Evolutionary conservation across 2,888 invertebrate species (phyloP).

Genomic region (Tachina lurida): DNA sequence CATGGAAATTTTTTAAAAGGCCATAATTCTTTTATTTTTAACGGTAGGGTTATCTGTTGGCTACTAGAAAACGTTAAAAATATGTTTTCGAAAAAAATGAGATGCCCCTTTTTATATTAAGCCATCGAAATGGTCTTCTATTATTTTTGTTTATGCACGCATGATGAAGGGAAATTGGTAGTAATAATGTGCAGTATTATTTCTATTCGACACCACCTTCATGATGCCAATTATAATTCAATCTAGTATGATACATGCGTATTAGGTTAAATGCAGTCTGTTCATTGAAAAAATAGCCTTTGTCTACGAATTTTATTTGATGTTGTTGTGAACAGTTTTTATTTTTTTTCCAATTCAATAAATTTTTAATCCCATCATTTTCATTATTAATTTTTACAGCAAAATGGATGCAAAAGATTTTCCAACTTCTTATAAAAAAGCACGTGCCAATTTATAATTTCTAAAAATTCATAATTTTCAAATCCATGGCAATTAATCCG

Average conservation of each 20-base stretch:
- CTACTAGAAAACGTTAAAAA: too few relatives aligned
- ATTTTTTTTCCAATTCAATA: slow-evolving; percentile 21
- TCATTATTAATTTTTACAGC: slow-evolving; percentile 23
- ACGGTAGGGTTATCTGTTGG: too few relatives aligned
- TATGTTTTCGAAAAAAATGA: too few relatives aligned
- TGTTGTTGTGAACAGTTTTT: background rate
- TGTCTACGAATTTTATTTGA: background rate
- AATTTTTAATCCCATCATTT: slow-evolving; percentile 34
- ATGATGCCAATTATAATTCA: background rate
- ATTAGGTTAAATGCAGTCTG: background rate
- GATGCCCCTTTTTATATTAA: too few relatives aligned
- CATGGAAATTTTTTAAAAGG: too few relatives aligned
- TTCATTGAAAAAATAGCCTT: background rate
- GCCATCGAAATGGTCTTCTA: too few relatives aligned
- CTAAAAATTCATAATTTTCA: slow-evolving; percentile 7
- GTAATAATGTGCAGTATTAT: too few relatives aligned
- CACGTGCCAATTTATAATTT: slow-evolving; percentile 63
- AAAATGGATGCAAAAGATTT: background rate
- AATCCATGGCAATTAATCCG: slow-evolving; percentile 50
- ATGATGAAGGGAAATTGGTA: too few relatives aligned
- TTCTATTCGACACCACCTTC: too few relatives aligned
- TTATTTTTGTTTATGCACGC: too few relatives aligned
- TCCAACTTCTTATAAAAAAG: slow-evolving; percentile 2
- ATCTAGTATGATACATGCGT: background rate
- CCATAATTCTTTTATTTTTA: too few relatives aligned